Base-by-base conservation (phyloP, 1,140 invertebrate species). In the Papilio dardanus region DNA sequence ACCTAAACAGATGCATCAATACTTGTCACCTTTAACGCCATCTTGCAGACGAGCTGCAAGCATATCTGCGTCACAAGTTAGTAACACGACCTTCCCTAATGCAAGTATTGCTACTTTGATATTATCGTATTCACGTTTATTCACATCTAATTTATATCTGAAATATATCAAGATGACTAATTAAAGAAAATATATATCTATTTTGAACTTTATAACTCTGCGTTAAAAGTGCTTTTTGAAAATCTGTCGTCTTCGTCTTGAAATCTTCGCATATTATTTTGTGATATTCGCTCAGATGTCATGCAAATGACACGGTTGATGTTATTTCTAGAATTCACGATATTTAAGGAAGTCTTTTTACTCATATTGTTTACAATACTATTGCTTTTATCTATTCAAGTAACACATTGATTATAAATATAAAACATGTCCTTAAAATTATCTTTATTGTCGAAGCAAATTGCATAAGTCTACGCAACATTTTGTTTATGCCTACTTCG, bases 401-500 rank as follows among this genome's bases (percentile, higher is more conserved):
- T 2, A 7, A 19, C 1, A 46, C 42, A 24, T 62, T 62, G 24
- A 1, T 4, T 28, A 14, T 1, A 28, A 62, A 62, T 62, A 7
- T 16, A 28, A 28, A 54, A 12, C 54, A 1, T 28, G 19, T 30
- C 24, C 24, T 28, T 28, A 28, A 62, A 62, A 21, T 62, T 54
- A 62, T 62, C 12, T 24, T 58, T 7, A 5, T 28, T 62, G 3
- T 30, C 12, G 14, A 28, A 62, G 30, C 5, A 37, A 40, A 40
- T 69, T 69, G 35, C 4, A 69, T 37, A 69, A 40, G 19, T 37
- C 3, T 5, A 40, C 19, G 10, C 21, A 19, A 35, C 35, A 19
- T 37, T 69, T 69, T 69, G 67, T 68, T 68, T 40, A 24, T 66
- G 24, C n/a, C 33, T 33, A 19, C 66, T 35, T 12, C 66, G 31